Conservation (phyloP, 2,113 vertebrate genomes). For the Thryonomys swinderianus region DNA sequence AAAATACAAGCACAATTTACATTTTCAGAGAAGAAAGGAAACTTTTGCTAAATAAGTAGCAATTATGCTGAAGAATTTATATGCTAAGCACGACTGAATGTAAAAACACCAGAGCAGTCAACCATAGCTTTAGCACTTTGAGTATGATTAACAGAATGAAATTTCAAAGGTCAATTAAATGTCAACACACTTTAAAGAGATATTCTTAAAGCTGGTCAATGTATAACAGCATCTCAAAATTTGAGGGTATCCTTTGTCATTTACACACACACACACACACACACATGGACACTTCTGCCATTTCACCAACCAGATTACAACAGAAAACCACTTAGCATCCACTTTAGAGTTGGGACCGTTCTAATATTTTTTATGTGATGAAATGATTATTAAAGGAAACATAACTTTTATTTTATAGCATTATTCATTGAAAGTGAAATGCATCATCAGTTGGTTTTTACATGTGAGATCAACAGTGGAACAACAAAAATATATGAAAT, state of each 20-base stretch:
- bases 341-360: not conserved
- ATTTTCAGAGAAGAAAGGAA: constrained; percentile 85
- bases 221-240: constrained; percentile 73
- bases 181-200: constrained; percentile 89
- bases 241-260: constrained; percentile 65
- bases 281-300: constrained; percentile 50
- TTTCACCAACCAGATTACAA: constrained; percentile 36
- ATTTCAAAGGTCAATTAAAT: constrained; percentile 91
- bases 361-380: constrained; percentile 29
- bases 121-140: constrained; percentile 86
- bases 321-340: constrained; percentile 59
- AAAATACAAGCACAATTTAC: constrained; percentile 77
- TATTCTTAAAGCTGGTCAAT: constrained; percentile 79
- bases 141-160: constrained; percentile 92
- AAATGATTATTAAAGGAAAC: constrained; percentile 33
- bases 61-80: constrained; percentile 89
- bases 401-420: constrained; percentile 22
- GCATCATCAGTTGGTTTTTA: not conserved
- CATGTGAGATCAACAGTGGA: not conserved
- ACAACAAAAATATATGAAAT: not conserved
- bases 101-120: constrained; percentile 88
- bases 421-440: constrained; percentile 41
- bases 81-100: constrained; percentile 88
- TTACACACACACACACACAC: constrained; percentile 38
- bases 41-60: constrained; percentile 86